phyloP scores from a whole-genome alignment of 2,113 vertebrate species.

The Centropus unirufus region DNA sequence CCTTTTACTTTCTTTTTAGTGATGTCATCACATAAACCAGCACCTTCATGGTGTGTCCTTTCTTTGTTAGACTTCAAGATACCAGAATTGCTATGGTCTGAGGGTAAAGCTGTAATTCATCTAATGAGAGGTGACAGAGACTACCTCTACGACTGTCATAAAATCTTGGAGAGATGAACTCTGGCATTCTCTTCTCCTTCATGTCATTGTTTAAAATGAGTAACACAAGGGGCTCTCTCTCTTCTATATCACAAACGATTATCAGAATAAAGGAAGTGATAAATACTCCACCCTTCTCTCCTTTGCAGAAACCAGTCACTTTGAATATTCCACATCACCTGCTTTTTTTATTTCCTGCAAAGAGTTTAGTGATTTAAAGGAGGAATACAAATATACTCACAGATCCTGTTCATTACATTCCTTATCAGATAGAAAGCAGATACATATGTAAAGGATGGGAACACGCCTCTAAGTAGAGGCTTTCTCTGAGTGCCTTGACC shows the following conservation, averaged over 20 bases:
- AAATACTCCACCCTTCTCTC: conserved; percentile 4
- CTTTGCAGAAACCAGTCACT: background rate
- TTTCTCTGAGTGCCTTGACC: background rate
- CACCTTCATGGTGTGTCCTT: background rate
- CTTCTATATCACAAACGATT: conserved; percentile 17
- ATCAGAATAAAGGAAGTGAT: conserved; percentile 15
- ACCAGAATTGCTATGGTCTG: background rate
- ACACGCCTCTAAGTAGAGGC: background rate
- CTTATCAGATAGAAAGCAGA: background rate
- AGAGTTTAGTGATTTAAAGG: background rate
- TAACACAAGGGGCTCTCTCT: background rate
- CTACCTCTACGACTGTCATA: conserved; percentile 16
- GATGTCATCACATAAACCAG: background rate
- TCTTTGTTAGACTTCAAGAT: background rate
- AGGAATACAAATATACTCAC: background rate
- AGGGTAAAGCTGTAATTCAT: background rate
- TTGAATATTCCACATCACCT: conserved; percentile 18
- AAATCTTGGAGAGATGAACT: background rate
- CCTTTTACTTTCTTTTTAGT: background rate
- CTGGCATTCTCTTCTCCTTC: conserved; percentile 26
- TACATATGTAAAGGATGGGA: background rate
- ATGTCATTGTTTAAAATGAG: conserved; percentile 4
- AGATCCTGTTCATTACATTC: background rate
- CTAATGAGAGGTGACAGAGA: background rate
- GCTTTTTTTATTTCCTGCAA: background rate